phyloP scores from a whole-genome alignment of 2,888 invertebrate genomes.

The Drosophila testacea region DNA sequence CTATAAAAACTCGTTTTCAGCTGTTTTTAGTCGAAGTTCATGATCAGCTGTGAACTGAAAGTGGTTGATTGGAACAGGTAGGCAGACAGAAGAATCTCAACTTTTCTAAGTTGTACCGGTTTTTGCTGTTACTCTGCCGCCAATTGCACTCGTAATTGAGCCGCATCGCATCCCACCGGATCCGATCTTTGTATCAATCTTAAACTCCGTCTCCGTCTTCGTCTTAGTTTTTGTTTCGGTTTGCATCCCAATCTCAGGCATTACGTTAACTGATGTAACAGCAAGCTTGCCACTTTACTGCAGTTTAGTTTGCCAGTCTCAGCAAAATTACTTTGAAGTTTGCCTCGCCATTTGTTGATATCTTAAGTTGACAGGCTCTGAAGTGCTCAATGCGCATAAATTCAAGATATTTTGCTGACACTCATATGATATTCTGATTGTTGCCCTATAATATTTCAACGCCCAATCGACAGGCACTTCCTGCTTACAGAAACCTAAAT shows the following conservation, averaged over 20 bases:
- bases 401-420: slow-evolving; percentile 13
- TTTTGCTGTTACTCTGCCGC: slow-evolving; percentile 75
- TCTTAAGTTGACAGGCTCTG: slow-evolving; percentile 58
- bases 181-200: slow-evolving; percentile 61
- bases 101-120: slow-evolving; percentile 60
- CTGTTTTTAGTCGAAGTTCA: slow-evolving; percentile 72
- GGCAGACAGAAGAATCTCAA: slow-evolving; percentile 35
- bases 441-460: slow-evolving; percentile 72
- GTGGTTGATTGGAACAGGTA: slow-evolving; percentile 70
- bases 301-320: slow-evolving; percentile 39
- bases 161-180: slow-evolving; percentile 46
- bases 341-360: slow-evolving; percentile 49
- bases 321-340: slow-evolving; percentile 61
- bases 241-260: slow-evolving; percentile 15
- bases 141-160: slow-evolving; percentile 76
- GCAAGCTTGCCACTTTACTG: slow-evolving; percentile 37
- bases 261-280: slow-evolving; percentile 73
- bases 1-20: slow-evolving; percentile 78
- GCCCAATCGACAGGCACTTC: slow-evolving; percentile 71
- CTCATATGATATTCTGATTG: slow-evolving; percentile 22
- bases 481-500: slow-evolving; percentile 62
- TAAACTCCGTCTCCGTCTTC: slow-evolving; percentile 12
- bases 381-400: slow-evolving; percentile 56
- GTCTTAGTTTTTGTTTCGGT: slow-evolving; percentile 11
- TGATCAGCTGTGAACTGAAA: slow-evolving; percentile 81